These are phyloP conservation scores for Syrphus vitripennis DNA, from an alignment of 2,888 invertebrate genomes.

Conservation along the genomic window DNA sequence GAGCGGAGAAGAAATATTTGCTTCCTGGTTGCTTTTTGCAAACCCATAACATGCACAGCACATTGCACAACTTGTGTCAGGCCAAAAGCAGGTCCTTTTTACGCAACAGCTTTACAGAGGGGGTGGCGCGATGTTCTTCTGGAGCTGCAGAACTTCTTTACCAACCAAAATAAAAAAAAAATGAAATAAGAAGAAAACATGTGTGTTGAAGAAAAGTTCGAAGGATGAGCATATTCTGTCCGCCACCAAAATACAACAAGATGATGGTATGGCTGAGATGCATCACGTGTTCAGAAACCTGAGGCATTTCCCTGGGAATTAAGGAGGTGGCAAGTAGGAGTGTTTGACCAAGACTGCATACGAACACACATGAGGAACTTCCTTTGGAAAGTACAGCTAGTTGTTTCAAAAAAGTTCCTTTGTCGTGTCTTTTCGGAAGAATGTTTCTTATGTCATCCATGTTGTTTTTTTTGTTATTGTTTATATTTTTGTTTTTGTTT, in stretches of 20 bases:
- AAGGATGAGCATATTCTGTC: not conserved
- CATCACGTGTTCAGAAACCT: slow-evolving; percentile 35
- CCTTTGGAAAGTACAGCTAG: slow-evolving; percentile 34
- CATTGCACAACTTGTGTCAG: slow-evolving; percentile 54
- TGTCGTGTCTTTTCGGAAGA: slow-evolving; percentile 49
- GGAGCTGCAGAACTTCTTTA: slow-evolving; percentile 5
- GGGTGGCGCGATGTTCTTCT: not conserved
- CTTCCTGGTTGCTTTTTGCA: slow-evolving; percentile 26
- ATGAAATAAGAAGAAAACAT: not conserved
- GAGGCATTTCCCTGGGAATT: slow-evolving; percentile 33
- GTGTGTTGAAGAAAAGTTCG: not conserved
- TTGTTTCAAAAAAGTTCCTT: slow-evolving; percentile 44
- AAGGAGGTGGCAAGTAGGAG: not conserved
- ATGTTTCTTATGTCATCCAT: slow-evolving; percentile 52
- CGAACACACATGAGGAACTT: slow-evolving; percentile 33
- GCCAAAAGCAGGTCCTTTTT: slow-evolving; percentile 31
- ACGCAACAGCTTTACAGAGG: slow-evolving; percentile 44
- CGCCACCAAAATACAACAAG: not conserved
- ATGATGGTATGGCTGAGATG: slow-evolving; percentile 4
- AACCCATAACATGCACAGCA: slow-evolving; percentile 1
- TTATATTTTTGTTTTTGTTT: not conserved
- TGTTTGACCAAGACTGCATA: slow-evolving; percentile 52
- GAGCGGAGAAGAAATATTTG: slow-evolving; percentile 46
- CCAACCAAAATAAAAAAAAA: not conserved
- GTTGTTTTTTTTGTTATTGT: not conserved